Percentiles rank a stretch among this genome's conserved stretches.
Conservation (phyloP, 2,888 invertebrate genomes). For the Sinelater perroti region DNA sequence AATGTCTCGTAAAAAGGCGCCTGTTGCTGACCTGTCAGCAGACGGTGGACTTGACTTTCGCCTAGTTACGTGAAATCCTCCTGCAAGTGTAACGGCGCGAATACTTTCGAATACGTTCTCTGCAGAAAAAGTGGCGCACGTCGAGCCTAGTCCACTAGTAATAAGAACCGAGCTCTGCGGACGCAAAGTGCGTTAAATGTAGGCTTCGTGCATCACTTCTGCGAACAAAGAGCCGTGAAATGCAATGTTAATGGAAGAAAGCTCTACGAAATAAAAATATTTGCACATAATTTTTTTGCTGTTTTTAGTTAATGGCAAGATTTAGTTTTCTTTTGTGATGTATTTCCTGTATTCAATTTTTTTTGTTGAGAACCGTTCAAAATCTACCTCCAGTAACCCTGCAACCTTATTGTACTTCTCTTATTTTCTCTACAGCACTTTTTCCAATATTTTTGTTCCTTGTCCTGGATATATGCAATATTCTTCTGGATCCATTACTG, state of each 20-base stretch:
- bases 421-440: no score
- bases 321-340: neutral
- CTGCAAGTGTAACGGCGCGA: slow-evolving; percentile 20
- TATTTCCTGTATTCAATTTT: no score
- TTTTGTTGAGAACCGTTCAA: no score
- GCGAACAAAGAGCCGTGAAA: slow-evolving; percentile 4
- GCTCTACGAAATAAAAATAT: neutral
- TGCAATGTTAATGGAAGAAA: slow-evolving; percentile 4
- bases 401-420: no score
- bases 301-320: neutral
- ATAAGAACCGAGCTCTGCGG: no score
- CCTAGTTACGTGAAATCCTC: slow-evolving; percentile 19
- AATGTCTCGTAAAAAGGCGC: no score
- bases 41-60: slow-evolving; percentile 28
- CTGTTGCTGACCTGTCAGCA: slow-evolving; percentile 28
- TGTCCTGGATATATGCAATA: no score
- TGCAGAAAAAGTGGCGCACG: slow-evolving; percentile 33
- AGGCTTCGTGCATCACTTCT: slow-evolving; percentile 1
- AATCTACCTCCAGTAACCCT: no score
- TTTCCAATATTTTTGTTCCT: no score
- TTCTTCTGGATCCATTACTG: no score
- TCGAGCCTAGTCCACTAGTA: slow-evolving; percentile 23
- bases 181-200: no score
- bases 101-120: slow-evolving; percentile 38
- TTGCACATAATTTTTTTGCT: neutral